A percentile compares a stretch with the other conserved stretches of the same genome.
Evolutionary conservation across 2,113 vertebrate species (phyloP).

Genomic region (Phaetusa simplex): DNA sequence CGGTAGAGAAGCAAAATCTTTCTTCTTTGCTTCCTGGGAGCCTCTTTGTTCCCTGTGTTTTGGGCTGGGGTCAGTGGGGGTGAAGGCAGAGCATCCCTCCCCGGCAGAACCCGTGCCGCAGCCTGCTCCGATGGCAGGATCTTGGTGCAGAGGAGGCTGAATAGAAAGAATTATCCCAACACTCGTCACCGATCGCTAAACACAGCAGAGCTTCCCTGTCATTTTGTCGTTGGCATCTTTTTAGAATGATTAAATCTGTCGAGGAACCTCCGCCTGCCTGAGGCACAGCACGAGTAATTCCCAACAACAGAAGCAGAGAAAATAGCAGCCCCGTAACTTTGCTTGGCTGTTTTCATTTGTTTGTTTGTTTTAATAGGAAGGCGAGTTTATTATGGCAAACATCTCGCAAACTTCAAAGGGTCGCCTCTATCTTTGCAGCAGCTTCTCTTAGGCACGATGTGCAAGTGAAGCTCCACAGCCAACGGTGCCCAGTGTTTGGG

Average conservation of each 20-base stretch:
- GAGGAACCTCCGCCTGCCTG: background rate
- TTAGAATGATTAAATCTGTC: background rate
- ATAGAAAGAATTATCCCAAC: background rate
- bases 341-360: background rate
- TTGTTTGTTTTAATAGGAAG: background rate
- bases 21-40: background rate
- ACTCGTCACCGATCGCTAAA: background rate
- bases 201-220: background rate
- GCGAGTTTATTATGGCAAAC: background rate
- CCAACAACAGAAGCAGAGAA: background rate
- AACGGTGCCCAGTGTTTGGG: fast-evolving
- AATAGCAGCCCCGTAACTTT: background rate
- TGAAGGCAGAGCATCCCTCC: background rate
- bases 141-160: background rate
- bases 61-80: background rate
- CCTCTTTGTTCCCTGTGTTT: fast-evolving
- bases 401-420: background rate
- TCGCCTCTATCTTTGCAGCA: background rate
- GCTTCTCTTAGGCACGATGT: background rate
- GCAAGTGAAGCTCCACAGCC: background rate
- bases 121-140: background rate
- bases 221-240: background rate
- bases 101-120: background rate
- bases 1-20: background rate
- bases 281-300: constrained; percentile 8